These are phyloP conservation scores for Dendrolimus kikuchii DNA, from an alignment of 1,140 invertebrate species.

Conservation along the genomic window DNA sequence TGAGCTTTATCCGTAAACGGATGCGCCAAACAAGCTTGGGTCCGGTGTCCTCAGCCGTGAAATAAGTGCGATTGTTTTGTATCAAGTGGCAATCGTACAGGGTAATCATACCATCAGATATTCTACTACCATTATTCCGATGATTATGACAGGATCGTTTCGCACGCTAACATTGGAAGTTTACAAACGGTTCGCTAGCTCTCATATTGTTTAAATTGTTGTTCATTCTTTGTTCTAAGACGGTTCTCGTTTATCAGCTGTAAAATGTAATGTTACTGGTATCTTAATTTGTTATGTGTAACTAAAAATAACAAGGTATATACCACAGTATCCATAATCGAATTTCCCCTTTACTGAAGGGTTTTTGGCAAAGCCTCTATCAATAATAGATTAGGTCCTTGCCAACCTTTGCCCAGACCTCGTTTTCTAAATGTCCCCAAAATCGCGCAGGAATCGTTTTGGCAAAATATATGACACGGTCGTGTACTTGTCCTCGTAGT, in stretches of 20 bases:
- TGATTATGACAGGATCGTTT: too few relatives aligned
- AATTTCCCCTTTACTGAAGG: constrained; percentile 14
- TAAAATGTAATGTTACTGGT: too few relatives aligned
- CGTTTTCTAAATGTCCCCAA: constrained; percentile 26
- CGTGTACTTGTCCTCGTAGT: constrained; percentile 8
- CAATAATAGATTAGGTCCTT: constrained; percentile 36
- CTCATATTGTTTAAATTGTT: too few relatives aligned
- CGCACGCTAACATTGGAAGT: too few relatives aligned
- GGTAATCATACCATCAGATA: not conserved
- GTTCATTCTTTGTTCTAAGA: too few relatives aligned
- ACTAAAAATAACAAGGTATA: constrained; percentile 14
- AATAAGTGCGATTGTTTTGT: constrained; percentile 27
- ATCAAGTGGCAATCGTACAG: constrained; percentile 17
- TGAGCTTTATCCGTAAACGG: constrained; percentile 15
- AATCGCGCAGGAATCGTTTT: constrained; percentile 25
- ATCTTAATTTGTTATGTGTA: not conserved
- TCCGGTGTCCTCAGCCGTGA: constrained; percentile 19
- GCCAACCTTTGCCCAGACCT: constrained; percentile 21
- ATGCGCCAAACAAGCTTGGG: constrained; percentile 10
- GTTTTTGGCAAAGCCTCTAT: constrained; percentile 23
- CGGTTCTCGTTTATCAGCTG: too few relatives aligned
- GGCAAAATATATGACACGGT: constrained; percentile 19
- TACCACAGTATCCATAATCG: constrained; percentile 14
- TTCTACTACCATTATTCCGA: not conserved
- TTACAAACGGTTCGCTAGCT: too few relatives aligned